phyloP scores from a whole-genome alignment of 2,888 invertebrate genomes.

The Eupeodes latifasciatus region DNA sequence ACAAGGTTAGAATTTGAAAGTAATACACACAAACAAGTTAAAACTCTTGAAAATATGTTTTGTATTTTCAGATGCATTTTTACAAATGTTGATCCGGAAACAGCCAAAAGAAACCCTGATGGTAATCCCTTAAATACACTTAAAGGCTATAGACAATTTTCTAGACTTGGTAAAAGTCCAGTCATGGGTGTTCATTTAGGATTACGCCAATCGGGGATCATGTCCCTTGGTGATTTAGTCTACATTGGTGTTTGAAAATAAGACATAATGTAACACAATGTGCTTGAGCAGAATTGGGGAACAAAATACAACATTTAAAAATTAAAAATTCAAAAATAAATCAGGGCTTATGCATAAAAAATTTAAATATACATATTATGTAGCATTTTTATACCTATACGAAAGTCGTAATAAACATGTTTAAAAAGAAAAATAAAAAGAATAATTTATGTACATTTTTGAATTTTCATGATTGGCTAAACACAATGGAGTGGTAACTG shows the following conservation, averaged over 20 bases:
- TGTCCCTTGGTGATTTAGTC: slow-evolving; percentile 84
- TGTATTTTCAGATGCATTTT: slow-evolving; percentile 86
- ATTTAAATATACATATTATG: background rate
- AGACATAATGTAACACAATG: background rate
- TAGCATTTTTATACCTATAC: background rate
- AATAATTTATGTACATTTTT: background rate
- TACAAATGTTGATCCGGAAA: slow-evolving; percentile 88
- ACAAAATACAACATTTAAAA: background rate
- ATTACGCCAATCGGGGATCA: slow-evolving; percentile 81
- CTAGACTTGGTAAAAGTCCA: slow-evolving; percentile 82
- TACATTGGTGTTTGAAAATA: slow-evolving; percentile 80
- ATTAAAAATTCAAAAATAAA: background rate
- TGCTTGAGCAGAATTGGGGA: background rate
- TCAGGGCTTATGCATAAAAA: slow-evolving; percentile 24
- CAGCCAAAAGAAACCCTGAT: slow-evolving; percentile 86
- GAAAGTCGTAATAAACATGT: background rate
- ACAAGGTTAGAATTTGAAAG: slow-evolving; percentile 79
- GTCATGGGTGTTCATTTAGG: slow-evolving; percentile 85
- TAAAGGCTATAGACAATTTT: slow-evolving; percentile 85
- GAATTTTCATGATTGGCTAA: no score
- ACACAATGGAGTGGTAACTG: no score
- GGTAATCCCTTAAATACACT: slow-evolving; percentile 88
- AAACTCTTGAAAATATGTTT: background rate
- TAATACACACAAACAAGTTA: background rate
- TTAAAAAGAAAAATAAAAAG: background rate